phyloP scores from a whole-genome alignment of 1,140 invertebrate species.

The Eufriesea mexicana region DNA sequence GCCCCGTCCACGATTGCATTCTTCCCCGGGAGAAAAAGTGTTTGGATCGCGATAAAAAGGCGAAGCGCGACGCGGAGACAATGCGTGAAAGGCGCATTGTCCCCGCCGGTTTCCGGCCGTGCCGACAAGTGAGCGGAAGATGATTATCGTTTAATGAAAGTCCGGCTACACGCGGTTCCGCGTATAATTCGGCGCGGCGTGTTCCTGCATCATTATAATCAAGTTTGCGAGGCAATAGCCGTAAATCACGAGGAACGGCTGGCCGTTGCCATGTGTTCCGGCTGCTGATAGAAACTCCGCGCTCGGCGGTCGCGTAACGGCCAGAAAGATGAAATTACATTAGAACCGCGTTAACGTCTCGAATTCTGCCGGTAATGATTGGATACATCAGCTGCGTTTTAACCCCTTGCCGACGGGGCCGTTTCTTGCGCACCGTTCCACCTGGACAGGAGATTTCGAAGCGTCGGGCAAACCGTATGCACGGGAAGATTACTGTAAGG shows the following conservation, averaged over 20 bases:
- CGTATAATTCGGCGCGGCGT: conserved; percentile 57
- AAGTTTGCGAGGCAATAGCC: conserved; percentile 57
- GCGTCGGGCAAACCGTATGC: no score
- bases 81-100: conserved; percentile 12
- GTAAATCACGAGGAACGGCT: conserved; percentile 60
- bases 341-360: not conserved
- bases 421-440: no score
- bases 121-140: conserved; percentile 36
- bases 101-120: not conserved
- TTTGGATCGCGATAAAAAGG: conserved; percentile 24
- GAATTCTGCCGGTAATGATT: not conserved
- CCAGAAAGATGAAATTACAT: not conserved
- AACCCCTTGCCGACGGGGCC: no score
- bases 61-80: not conserved
- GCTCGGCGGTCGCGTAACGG: not conserved
- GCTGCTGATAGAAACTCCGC: conserved; percentile 10
- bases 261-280: conserved; percentile 39
- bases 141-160: conserved; percentile 63
- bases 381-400: not conserved
- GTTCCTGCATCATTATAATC: conserved; percentile 67
- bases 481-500: no score
- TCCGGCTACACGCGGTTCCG: conserved; percentile 33
- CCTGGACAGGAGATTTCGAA: no score
- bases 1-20: not conserved
- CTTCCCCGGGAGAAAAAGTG: not conserved